phyloP scores from a whole-genome alignment of 2,888 invertebrate species.

The Phasia obesa region DNA sequence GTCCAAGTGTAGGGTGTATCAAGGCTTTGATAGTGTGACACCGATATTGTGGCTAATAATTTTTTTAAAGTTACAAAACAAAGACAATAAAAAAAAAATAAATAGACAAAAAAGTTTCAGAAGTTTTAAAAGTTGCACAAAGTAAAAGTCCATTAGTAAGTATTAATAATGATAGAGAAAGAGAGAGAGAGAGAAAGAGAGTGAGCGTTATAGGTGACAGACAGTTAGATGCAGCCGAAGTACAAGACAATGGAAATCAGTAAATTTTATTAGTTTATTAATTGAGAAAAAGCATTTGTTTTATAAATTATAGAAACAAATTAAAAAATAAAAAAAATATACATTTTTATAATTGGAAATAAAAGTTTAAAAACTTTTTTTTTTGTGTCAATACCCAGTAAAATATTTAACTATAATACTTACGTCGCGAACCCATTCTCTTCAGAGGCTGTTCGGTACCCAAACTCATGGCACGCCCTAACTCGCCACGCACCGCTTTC shows the following conservation, averaged over 20 bases:
- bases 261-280: not conserved
- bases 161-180: not conserved
- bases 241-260: constrained; percentile 32
- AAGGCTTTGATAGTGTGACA: constrained; percentile 82
- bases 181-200: constrained; percentile 24
- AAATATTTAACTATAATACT: constrained; percentile 81
- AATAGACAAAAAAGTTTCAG: constrained; percentile 49
- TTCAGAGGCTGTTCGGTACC: constrained; percentile 85
- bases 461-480: constrained; percentile 91
- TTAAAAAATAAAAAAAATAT: constrained; percentile 10
- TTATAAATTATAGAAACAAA: constrained; percentile 40
- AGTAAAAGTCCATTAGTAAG: constrained; percentile 23
- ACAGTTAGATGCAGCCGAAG: constrained; percentile 31
- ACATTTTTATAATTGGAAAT: not conserved
- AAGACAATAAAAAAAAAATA: constrained; percentile 71
- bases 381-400: not conserved
- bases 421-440: constrained; percentile 87
- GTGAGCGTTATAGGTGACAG: constrained; percentile 3
- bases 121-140: constrained; percentile 56
- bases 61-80: constrained; percentile 41
- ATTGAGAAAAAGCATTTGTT: constrained; percentile 13
- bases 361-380: constrained; percentile 28
- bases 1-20: constrained; percentile 82
- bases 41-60: constrained; percentile 80
- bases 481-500: constrained; percentile 91